Base-by-base conservation (phyloP, 2,113 vertebrate species). In the Rattus norvegicus region DNA sequence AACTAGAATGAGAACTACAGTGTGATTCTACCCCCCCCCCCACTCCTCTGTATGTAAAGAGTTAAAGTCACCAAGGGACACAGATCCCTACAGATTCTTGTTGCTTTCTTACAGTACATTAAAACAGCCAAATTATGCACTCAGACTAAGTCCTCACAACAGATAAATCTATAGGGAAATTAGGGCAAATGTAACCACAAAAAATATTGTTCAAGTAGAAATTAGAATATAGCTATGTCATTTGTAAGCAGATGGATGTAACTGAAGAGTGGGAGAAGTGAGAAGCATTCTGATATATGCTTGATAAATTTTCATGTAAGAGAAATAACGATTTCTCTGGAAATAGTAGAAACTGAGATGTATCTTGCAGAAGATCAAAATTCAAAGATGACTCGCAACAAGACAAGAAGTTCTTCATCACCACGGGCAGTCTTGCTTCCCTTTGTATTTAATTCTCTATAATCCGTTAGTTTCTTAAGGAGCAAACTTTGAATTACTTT, bases 401-500 rank as follows among this genome's bases (percentile, higher is more conserved):
- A 91, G 67, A 86, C 17, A 12, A 54, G 24, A 52, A 59, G 47
- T 93, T 65, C 79, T 67, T 11, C 39, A 26, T 14, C 10, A 30
- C 20, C 17, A 10, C 65, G 28, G 10, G 65, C 9, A 65, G 26
- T 83, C 80, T 91, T 65, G 11, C 7, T 76, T 90, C 24, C 43
- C 7, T 80, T 88, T 67, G 6, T 20, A 86, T 93, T 97, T 83
- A 88, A 86, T 95, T 92, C 56, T 92, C 81, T 84, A 70, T 92
- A 87, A 96, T 93, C 90, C 63, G 0, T 81, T 88, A 93, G 76
- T 93, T 97, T 97, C 94, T 83, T 94, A 91, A 91, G 70, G 56
- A 69, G n/a, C 69, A 94, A 97, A 96, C 90, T 97, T 97, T 93
- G 95, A 97, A 97, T 97, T 97, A 97, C 95, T 97, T 97, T 97